phyloP scores from a whole-genome alignment of 2,888 invertebrate species.

The Cryptus viduatorius region DNA sequence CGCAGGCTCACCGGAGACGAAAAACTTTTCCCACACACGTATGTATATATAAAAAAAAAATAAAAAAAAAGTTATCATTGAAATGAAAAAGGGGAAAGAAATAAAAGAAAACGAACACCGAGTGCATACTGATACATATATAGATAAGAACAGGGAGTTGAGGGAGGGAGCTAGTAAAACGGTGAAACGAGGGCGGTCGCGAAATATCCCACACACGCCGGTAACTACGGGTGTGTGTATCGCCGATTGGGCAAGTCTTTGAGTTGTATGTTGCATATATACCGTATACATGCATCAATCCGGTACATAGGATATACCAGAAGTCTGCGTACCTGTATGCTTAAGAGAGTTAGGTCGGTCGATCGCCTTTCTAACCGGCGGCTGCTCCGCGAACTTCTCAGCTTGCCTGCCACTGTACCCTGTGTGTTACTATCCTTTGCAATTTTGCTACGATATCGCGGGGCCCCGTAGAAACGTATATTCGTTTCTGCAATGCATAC shows the following conservation, averaged over 20 bases:
- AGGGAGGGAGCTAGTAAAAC: slow-evolving; percentile 34
- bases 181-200: slow-evolving; percentile 71
- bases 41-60: neutral
- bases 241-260: slow-evolving; percentile 65
- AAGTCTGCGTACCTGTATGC: slow-evolving; percentile 50
- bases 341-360: slow-evolving; percentile 57
- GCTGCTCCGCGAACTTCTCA: slow-evolving; percentile 63
- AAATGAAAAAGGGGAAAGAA: neutral
- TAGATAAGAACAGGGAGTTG: neutral
- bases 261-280: slow-evolving; percentile 41
- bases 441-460: slow-evolving; percentile 11
- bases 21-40: neutral
- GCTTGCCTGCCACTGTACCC: slow-evolving; percentile 27
- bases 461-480: slow-evolving; percentile 32
- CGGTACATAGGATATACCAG: slow-evolving; percentile 44
- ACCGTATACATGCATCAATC: slow-evolving; percentile 30
- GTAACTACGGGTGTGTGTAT: slow-evolving; percentile 39
- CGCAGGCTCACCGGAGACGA: neutral
- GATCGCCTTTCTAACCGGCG: slow-evolving; percentile 81
- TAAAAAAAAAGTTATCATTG: neutral
- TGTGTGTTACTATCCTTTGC: slow-evolving; percentile 25
- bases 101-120: neutral
- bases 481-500: slow-evolving; percentile 41
- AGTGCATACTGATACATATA: neutral
- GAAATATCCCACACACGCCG: slow-evolving; percentile 75